Percentiles rank a stretch among this genome's conserved stretches.
These are phyloP conservation scores for Drosophila acutilabella DNA, from an alignment of 2,888 invertebrate species.

Conservation along the genomic window DNA sequence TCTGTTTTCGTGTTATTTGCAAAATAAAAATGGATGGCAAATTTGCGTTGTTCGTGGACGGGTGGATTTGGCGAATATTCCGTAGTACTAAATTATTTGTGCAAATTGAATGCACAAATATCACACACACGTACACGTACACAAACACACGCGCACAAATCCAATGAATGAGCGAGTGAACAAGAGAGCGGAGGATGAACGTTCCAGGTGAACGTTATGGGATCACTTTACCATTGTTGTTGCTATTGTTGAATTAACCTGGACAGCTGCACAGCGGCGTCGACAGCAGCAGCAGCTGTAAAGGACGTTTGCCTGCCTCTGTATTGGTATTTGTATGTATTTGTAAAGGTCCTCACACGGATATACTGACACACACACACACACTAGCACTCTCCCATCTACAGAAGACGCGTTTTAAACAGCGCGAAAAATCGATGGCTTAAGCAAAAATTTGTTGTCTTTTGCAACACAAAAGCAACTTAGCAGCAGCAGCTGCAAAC, in stretches of 20 bases:
- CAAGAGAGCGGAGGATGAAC: neutral
- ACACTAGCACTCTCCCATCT: slow-evolving; percentile 7
- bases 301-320: slow-evolving; percentile 38
- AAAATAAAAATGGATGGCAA: slow-evolving; percentile 67
- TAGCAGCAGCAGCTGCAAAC: neutral
- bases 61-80: slow-evolving; percentile 55
- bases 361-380: slow-evolving; percentile 2
- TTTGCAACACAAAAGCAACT: slow-evolving; percentile 20
- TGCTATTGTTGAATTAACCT: slow-evolving; percentile 30
- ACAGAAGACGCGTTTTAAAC: slow-evolving; percentile 55
- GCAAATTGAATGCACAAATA: slow-evolving; percentile 71
- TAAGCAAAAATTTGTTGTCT: slow-evolving; percentile 47
- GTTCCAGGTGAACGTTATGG: slow-evolving; percentile 46
- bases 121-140: slow-evolving; percentile 31
- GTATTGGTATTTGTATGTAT: slow-evolving; percentile 29
- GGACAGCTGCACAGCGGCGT: slow-evolving; percentile 40
- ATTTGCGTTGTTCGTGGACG: slow-evolving; percentile 65
- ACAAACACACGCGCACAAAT: slow-evolving; percentile 16
- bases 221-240: slow-evolving; percentile 33
- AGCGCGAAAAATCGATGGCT: slow-evolving; percentile 63
- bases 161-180: neutral
- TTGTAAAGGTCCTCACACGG: slow-evolving; percentile 47
- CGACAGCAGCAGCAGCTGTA: slow-evolving; percentile 32
- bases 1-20: slow-evolving; percentile 14
- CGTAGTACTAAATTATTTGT: slow-evolving; percentile 36